Conservation (phyloP, 2,888 invertebrate species). For the Callyntrura sp. region DNA sequence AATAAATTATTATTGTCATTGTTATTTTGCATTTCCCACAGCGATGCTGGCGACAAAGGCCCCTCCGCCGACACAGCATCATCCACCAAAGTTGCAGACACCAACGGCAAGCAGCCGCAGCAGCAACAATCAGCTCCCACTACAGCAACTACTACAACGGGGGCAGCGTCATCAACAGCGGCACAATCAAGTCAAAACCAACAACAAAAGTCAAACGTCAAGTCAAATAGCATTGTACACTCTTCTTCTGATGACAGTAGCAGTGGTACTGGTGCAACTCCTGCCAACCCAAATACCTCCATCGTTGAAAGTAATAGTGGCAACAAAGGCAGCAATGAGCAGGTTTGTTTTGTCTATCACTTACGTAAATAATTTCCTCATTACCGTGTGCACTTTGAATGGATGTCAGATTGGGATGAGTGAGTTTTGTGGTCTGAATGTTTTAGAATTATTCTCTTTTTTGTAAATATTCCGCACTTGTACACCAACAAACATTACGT, state of each 20-base stretch:
- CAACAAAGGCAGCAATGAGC: slow-evolving; percentile 52
- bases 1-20: slow-evolving; percentile 37
- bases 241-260: slow-evolving; percentile 42
- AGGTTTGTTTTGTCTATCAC: slow-evolving; percentile 66
- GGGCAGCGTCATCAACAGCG: slow-evolving; percentile 29
- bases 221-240: slow-evolving; percentile 47
- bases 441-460: background rate
- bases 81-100: slow-evolving; percentile 49
- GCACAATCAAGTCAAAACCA: slow-evolving; percentile 69
- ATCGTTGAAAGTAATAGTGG: slow-evolving; percentile 13
- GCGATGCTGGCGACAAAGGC: slow-evolving; percentile 57
- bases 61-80: slow-evolving; percentile 29
- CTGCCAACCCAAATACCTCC: slow-evolving; percentile 39
- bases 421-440: slow-evolving; percentile 3
- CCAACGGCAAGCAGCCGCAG: slow-evolving; percentile 63
- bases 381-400: slow-evolving; percentile 25
- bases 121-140: slow-evolving; percentile 33
- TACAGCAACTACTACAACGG: background rate
- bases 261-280: background rate
- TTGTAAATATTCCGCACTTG: too few species aligned
- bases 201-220: slow-evolving; percentile 72
- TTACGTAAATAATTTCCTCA: slow-evolving; percentile 41
- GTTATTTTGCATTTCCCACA: slow-evolving; percentile 48
- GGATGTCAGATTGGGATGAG: background rate
- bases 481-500: background rate